Evolutionary conservation across 2,113 vertebrate genomes (phyloP).

Genomic region (Notothenia coriiceps): DNA sequence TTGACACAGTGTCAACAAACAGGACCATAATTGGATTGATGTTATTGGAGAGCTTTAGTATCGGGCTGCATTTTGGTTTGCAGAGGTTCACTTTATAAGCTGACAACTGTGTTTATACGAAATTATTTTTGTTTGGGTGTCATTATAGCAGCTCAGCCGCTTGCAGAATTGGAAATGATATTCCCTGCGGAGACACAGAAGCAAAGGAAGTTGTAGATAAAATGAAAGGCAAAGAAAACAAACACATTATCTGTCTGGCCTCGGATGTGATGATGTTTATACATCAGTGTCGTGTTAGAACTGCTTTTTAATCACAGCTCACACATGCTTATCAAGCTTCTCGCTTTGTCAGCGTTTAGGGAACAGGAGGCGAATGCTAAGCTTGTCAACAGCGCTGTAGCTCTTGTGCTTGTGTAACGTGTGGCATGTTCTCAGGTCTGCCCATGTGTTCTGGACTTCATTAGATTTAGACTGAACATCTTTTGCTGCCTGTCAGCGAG

Average conservation of each 20-base stretch:
- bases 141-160: constrained; percentile 24
- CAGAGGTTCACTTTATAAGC: constrained; percentile 29
- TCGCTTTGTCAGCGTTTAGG: constrained; percentile 41
- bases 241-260: constrained; percentile 24
- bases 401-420: constrained; percentile 49
- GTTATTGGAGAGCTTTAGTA: constrained; percentile 13
- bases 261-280: constrained; percentile 26
- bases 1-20: constrained; percentile 17
- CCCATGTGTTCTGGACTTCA: constrained; percentile 80
- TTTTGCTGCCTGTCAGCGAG: constrained; percentile 75
- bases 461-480: constrained; percentile 82
- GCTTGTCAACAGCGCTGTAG: constrained; percentile 47
- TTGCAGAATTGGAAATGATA: constrained; percentile 17
- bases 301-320: constrained; percentile 47
- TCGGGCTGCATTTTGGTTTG: constrained; percentile 18
- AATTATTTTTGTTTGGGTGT: constrained; percentile 14
- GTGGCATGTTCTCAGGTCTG: constrained; percentile 68
- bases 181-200: constrained; percentile 38
- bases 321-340: constrained; percentile 27
- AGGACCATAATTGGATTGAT: constrained; percentile 12
- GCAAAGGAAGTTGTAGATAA: constrained; percentile 13
- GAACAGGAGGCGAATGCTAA: constrained; percentile 34
- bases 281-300: background rate
- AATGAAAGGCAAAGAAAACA: constrained; percentile 32
- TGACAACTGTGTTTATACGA: constrained; percentile 8